Base-by-base conservation (phyloP, 2,797 vertebrate genomes). In the Scolopax bukidnonensis region DNA sequence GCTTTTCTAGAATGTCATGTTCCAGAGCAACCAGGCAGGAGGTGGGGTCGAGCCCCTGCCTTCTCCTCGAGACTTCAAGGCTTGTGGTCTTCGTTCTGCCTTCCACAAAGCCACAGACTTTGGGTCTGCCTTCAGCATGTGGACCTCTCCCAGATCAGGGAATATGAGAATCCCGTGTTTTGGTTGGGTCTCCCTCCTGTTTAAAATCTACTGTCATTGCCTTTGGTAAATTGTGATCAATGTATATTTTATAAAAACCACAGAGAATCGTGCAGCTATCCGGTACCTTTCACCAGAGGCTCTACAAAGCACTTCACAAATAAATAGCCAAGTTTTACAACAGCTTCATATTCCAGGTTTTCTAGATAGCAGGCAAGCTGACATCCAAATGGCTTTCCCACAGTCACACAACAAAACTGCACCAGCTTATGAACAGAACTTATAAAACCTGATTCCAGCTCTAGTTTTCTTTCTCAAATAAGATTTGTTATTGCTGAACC, bases 71-170 rank as follows among this genome's bases (percentile, higher is more conserved):
- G 25, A 12, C 32, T 93, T 80, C 87, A 87, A 64, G 63, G 56
- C 71, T 84, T 70, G 56, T 50, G 64, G 48, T 91, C 83, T 95
- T 91, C 64, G 14, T 89, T 77, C 71, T 87, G 81, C 40, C 33
- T 82, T 41, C 81, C 76, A 78, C 91, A 77, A 1, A 57, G 33
- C 15, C 0, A 0, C 30, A 12, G 11, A 33, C 40, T 54, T 67
- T 9, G 7, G 27, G n/a, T 47, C 51, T 45, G 50, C n/a, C 48
- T 23, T 87, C 45, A 56, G 68, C 57, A 33, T 0, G 0, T 14
- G 51, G 36, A 74, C 25, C 19, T 60, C 53, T 77, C 38, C 38
- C 38, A 33, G 54, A 25, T 2, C 53, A 54, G 82, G 64, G 27
- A 87, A 74, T 4, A 6, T 45, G 50, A 74, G 56, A 68, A 69